Percentiles rank a stretch among this genome's conserved stretches.
phyloP scores from a whole-genome alignment of 2,113 vertebrate genomes.

The Myrmecophaga tridactyla region DNA sequence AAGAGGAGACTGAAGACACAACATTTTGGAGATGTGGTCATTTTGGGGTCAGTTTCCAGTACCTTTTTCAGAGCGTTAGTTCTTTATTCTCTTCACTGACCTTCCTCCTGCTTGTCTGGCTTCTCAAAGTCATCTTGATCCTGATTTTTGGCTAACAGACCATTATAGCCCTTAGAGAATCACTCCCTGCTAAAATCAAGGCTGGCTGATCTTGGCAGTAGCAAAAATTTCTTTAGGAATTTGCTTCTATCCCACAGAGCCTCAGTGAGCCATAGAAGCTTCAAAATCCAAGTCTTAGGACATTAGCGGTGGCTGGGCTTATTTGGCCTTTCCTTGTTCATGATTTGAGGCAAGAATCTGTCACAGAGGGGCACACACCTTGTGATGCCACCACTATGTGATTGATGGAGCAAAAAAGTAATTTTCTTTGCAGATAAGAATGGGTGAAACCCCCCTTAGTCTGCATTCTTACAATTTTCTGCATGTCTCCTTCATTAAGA shows the following conservation, averaged over 20 bases:
- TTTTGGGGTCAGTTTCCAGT: neutral
- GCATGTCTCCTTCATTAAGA: neutral
- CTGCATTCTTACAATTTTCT: conserved; percentile 8
- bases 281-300: neutral
- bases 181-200: conserved; percentile 43
- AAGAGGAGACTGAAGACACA: conserved; percentile 22
- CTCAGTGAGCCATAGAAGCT: neutral
- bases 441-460: neutral
- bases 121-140: conserved; percentile 42
- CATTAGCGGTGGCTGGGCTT: neutral
- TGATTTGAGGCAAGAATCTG: conserved; percentile 31
- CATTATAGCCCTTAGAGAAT: neutral
- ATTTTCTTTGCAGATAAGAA: no score
- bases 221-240: neutral
- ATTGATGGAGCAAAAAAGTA: no score
- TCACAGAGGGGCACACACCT: neutral
- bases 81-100: conserved; percentile 41
- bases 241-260: neutral
- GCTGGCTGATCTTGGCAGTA: neutral
- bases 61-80: neutral
- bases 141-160: conserved; percentile 24
- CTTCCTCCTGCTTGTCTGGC: neutral
- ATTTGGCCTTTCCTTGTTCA: conserved; percentile 21
- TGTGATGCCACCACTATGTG: conserved; percentile 2
- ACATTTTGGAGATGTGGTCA: conserved; percentile 30